These are phyloP conservation scores for Spialia ferax DNA, from an alignment of 2,888 invertebrate genomes.

Conservation along the genomic window DNA sequence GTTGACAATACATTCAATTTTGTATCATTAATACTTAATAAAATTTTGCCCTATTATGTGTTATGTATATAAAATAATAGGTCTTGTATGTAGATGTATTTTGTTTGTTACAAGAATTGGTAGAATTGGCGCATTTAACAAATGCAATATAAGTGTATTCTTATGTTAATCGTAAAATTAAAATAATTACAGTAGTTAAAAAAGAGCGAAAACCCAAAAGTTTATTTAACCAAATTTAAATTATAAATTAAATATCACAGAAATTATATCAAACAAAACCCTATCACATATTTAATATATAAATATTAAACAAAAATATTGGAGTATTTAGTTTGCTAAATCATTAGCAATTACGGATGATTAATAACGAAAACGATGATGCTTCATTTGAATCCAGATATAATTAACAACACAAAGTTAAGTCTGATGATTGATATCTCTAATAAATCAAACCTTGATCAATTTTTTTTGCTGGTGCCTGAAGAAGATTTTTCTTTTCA, in stretches of 20 bases:
- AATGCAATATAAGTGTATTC: not conserved
- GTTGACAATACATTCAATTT: slow-evolving; percentile 1
- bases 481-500: no score
- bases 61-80: no score
- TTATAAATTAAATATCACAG: slow-evolving; percentile 47
- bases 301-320: not conserved
- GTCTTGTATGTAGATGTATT: not conserved
- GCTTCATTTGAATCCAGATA: no score
- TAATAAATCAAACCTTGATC: no score
- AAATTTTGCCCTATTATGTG: no score
- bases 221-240: slow-evolving; percentile 10
- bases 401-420: no score
- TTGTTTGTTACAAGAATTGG: not conserved
- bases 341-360: no score
- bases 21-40: no score
- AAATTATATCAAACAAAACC: slow-evolving; percentile 33
- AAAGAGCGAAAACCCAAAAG: not conserved
- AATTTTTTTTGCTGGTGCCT: no score
- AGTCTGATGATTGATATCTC: no score
- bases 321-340: not conserved
- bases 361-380: no score
- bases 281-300: slow-evolving; percentile 9
- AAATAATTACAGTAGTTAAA: not conserved
- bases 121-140: not conserved
- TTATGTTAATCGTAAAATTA: not conserved